phyloP scores from a whole-genome alignment of 2,797 vertebrate genomes.

The Lepidocolaptes lacrymiger region DNA sequence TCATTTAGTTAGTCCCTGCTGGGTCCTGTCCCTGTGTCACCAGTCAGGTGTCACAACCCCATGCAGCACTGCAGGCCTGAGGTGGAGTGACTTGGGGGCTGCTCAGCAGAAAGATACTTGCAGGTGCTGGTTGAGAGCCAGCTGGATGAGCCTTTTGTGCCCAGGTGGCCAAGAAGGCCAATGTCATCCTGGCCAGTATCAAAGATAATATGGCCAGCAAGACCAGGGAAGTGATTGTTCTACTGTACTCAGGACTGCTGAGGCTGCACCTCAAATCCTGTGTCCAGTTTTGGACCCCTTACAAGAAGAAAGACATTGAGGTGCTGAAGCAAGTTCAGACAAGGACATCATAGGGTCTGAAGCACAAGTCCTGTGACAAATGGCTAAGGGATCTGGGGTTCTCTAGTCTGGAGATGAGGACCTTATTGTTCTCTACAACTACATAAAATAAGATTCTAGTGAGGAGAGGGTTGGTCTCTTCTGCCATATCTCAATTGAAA shows the following conservation, averaged over 20 bases:
- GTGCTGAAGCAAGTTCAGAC: not conserved
- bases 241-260: fast-evolving
- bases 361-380: not conserved
- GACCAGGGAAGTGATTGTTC: fast-evolving
- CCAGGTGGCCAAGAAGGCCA: not conserved
- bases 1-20: not conserved
- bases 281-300: not conserved
- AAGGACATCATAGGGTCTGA: not conserved
- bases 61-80: not conserved
- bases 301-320: not conserved
- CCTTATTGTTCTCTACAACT: not conserved
- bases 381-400: not conserved
- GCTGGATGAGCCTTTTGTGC: not conserved
- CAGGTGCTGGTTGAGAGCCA: not conserved
- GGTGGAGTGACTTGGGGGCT: not conserved
- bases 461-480: not conserved
- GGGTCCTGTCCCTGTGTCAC: not conserved
- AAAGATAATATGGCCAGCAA: not conserved
- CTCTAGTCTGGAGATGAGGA: not conserved
- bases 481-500: not conserved
- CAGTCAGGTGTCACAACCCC: not conserved
- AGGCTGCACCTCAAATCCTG: not conserved
- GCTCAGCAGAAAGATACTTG: not conserved
- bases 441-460: not conserved
- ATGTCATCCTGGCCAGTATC: not conserved